Evolutionary conservation across 1,140 invertebrate genomes (phyloP), one percentile per base, ranked within the genome.

Genomic region (Lordiphosa clarofinis): DNA sequence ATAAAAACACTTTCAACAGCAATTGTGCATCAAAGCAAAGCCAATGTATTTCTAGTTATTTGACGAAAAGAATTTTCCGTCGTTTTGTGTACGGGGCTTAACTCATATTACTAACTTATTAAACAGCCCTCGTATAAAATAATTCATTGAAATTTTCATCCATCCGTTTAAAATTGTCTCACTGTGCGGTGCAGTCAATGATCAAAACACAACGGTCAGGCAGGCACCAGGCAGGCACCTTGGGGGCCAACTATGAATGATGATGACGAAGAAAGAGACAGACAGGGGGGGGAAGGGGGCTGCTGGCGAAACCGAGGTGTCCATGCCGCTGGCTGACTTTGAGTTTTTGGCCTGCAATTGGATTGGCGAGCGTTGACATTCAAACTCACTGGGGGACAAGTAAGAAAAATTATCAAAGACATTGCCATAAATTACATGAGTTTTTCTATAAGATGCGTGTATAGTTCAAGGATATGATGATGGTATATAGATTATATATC

Each of bases 361-460:
- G 46, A n/a, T 39, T 39, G 19, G 39, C 62, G 55, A 69, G 39
- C 73, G 70, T 68, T 72, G 68, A 73, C 73, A 66, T 78, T 57
- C 73, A 76, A 63, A 64, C 55, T 57, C 73, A 54, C 38, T 48
- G 70, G 70, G 49, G 49, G 72, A 55, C 50, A 49, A 53, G 42
- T 57, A 53, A 13, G 8, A 42, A 28, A 54, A 73, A 61, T 57
- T 36, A 54, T 66, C 44, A 46, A 74, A 66, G 60, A 74, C 74
- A 81, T 75, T 48, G 76, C 72, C 54, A 82, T 81, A 75, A 82
- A 75, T 82, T 75, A 71, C 44, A 65, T 15, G 12, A 75, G 67
- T 60, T 70, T 79, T 50, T 69, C 39, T 43, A 46, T 49, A 50
- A 56, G 15, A 15, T 15, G 35, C 48, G 21, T 61, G 47, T 40